phyloP scores from a whole-genome alignment of 2,797 vertebrate species.

The Odontamblyopus rebecca region DNA sequence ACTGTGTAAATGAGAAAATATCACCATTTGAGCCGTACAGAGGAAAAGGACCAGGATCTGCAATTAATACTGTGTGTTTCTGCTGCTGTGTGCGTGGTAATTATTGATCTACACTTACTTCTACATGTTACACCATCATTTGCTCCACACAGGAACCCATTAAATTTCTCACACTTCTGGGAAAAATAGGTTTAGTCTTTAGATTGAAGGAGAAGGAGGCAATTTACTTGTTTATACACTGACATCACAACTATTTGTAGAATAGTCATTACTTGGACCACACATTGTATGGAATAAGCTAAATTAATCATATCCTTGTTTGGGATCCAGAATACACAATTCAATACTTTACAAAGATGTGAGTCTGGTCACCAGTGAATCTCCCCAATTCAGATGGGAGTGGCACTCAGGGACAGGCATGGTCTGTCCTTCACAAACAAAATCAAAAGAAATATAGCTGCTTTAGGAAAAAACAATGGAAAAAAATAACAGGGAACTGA shows the following conservation, averaged over 20 bases:
- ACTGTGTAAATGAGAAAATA: slow-evolving; percentile 2
- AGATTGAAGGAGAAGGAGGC: background rate
- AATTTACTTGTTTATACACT: background rate
- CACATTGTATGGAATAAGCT: background rate
- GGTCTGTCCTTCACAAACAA: too few species aligned
- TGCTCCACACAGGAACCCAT: too few species aligned
- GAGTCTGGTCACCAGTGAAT: too few species aligned
- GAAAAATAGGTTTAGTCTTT: too few species aligned
- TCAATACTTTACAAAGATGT: too few species aligned
- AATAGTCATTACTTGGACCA: background rate
- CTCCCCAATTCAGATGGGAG: too few species aligned
- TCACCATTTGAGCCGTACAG: background rate
- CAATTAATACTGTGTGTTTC: background rate
- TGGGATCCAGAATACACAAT: too few species aligned
- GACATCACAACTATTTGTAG: background rate
- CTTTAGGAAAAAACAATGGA: too few species aligned
- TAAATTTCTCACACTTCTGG: too few species aligned
- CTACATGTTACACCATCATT: background rate
- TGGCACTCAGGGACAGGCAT: too few species aligned
- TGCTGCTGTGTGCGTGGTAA: background rate
- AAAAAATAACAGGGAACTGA: too few species aligned
- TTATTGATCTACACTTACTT: background rate
- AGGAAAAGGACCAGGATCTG: background rate
- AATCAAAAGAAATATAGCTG: too few species aligned
- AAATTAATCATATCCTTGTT: background rate